phyloP scores from a whole-genome alignment of 1,140 invertebrate species.

The Campoletis sonorensis region DNA sequence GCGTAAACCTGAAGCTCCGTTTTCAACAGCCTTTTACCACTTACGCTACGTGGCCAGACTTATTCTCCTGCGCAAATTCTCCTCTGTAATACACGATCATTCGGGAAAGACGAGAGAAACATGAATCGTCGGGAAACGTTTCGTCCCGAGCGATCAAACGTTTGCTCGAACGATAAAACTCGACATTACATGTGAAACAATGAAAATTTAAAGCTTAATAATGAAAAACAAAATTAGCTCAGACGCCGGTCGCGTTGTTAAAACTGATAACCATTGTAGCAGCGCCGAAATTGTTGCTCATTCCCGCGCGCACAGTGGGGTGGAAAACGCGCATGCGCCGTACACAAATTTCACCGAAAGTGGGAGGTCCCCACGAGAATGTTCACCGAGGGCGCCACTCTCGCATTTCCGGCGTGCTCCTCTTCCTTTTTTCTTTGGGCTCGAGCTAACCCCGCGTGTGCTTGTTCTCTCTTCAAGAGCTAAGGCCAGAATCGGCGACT shows the following conservation, averaged over 20 bases:
- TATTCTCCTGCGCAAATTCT: neutral
- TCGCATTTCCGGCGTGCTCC: slow-evolving; percentile 10
- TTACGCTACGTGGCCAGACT: neutral
- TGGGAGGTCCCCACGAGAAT: neutral
- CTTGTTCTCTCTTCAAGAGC: slow-evolving; percentile 89
- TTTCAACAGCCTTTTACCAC: neutral
- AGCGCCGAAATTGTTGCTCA: slow-evolving; percentile 13
- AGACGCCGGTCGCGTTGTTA: slow-evolving; percentile 7
- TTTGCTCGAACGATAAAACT: too few relatives aligned
- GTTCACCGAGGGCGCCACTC: slow-evolving; percentile 4
- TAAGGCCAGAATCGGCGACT: slow-evolving; percentile 92
- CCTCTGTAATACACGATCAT: too few relatives aligned
- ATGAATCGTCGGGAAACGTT: neutral
- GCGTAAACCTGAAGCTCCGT: slow-evolving; percentile 1
- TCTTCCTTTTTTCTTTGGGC: slow-evolving; percentile 33
- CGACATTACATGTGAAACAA: too few relatives aligned
- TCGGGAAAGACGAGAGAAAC: neutral
- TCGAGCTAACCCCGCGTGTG: slow-evolving; percentile 73
- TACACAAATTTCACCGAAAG: neutral
- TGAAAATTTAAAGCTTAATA: too few relatives aligned
- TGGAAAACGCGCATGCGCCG: neutral
- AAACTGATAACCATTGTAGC: neutral
- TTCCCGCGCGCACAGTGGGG: slow-evolving; percentile 20
- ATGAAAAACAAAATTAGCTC: neutral
- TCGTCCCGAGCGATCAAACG: too few relatives aligned